These are phyloP conservation scores for Kryptolebias marmoratus DNA, from an alignment of 2,113 vertebrate species.

Conservation along the genomic window DNA sequence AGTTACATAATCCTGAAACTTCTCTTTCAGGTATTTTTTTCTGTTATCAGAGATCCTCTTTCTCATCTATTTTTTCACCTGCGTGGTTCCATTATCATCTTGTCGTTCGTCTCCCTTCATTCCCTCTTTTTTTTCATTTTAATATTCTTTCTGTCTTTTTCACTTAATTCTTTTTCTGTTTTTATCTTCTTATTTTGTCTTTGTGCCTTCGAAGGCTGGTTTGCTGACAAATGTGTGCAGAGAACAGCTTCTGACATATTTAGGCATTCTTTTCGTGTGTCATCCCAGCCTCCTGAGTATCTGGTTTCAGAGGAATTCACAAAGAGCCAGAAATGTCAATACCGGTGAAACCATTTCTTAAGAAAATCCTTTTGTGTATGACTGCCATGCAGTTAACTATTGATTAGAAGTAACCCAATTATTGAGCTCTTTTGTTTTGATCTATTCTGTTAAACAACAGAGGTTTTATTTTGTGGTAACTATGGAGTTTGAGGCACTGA, in stretches of 20 bases:
- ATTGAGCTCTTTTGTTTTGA: too few relatives aligned
- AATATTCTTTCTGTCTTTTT: constrained; percentile 31
- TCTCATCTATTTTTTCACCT: constrained; percentile 1
- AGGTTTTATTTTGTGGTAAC: too few relatives aligned
- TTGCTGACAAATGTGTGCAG: constrained; percentile 65
- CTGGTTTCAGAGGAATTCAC: constrained; percentile 11
- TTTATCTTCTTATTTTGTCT: neutral
- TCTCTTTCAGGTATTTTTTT: neutral
- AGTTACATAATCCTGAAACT: neutral
- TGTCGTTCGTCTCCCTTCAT: neutral
- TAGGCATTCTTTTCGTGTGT: constrained; percentile 57
- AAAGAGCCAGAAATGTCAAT: neutral
- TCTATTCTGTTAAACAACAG: too few relatives aligned
- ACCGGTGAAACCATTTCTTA: neutral
- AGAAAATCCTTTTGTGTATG: neutral
- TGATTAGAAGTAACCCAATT: too few relatives aligned
- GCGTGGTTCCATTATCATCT: constrained; percentile 25
- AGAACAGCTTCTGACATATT: constrained; percentile 66
- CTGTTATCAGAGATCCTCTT: neutral
- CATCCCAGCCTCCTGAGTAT: constrained; percentile 45
- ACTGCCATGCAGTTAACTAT: too few relatives aligned
- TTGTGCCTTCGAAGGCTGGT: constrained; percentile 47
- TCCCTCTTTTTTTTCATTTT: constrained; percentile 28
- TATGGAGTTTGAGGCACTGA: too few relatives aligned
- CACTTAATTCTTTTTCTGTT: constrained; percentile 20